Evolutionary conservation across 2,888 invertebrate genomes (phyloP).

Genomic region (Thymelicus lineola): DNA sequence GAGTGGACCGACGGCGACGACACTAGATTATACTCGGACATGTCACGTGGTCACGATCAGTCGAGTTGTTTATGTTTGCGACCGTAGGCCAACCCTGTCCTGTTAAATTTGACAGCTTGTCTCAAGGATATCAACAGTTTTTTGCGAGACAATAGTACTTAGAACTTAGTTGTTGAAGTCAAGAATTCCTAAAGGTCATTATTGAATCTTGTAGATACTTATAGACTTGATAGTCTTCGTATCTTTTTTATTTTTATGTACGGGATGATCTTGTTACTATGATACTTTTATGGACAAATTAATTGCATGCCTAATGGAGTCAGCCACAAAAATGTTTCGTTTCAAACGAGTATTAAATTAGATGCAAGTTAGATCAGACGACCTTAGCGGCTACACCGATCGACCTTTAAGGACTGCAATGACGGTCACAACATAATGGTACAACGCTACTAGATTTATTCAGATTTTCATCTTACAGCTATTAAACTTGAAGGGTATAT

Average conservation of each 20-base stretch:
- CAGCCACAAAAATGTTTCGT: conserved; percentile 33
- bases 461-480: conserved; percentile 29
- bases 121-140: conserved; percentile 23
- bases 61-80: conserved; percentile 27
- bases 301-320: conserved; percentile 24
- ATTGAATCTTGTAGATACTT: not conserved
- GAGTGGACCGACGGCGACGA: conserved; percentile 29
- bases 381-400: conserved; percentile 71
- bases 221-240: not conserved
- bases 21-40: conserved; percentile 40
- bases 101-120: conserved; percentile 15
- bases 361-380: conserved; percentile 64
- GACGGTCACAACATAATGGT: conserved; percentile 49
- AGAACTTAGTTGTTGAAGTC: not conserved
- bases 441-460: conserved; percentile 55
- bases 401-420: conserved; percentile 70
- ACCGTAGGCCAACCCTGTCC: conserved; percentile 10
- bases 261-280: conserved; percentile 3
- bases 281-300: conserved; percentile 13
- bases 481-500: conserved; percentile 8
- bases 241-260: not conserved
- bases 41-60: conserved; percentile 40
- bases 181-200: not conserved
- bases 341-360: conserved; percentile 49
- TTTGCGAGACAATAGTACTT: conserved; percentile 4